phyloP scores from a whole-genome alignment of 2,113 vertebrate species.

The Cinclus cinclus region DNA sequence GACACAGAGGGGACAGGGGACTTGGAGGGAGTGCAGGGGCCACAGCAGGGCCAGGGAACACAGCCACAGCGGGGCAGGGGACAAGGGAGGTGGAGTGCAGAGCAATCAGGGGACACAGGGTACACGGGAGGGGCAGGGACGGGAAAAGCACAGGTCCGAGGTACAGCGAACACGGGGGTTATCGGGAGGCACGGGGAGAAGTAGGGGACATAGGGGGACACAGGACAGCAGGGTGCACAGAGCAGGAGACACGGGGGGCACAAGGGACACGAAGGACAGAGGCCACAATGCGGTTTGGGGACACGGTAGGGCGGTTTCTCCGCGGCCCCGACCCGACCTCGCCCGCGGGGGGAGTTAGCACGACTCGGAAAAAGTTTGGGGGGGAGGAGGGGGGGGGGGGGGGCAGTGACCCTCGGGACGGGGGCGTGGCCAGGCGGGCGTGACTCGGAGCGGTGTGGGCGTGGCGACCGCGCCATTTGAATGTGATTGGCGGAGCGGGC shows the following conservation, averaged over 20 bases:
- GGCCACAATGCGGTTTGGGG: not conserved
- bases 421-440: too few species aligned
- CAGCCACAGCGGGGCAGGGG: not conserved
- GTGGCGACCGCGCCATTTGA: not conserved
- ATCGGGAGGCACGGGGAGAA: not conserved
- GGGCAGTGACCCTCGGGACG: not conserved
- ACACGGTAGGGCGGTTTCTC: not conserved
- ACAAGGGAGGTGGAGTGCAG: not conserved
- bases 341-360: not conserved
- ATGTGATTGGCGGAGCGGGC: not conserved
- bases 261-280: not conserved
- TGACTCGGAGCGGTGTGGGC: too few species aligned
- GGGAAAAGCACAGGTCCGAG: not conserved
- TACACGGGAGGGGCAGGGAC: not conserved
- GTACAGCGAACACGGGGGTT: not conserved
- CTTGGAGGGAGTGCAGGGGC: not conserved
- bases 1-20: not conserved
- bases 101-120: too few species aligned
- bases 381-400: not conserved
- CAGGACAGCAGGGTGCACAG: not conserved
- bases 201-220: not conserved
- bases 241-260: not conserved
- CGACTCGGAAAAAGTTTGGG: not conserved
- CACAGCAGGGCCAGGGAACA: not conserved
- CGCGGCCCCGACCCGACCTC: not conserved